Conservation (phyloP, 2,797 vertebrate genomes). For the Enteromius anoplus region DNA sequence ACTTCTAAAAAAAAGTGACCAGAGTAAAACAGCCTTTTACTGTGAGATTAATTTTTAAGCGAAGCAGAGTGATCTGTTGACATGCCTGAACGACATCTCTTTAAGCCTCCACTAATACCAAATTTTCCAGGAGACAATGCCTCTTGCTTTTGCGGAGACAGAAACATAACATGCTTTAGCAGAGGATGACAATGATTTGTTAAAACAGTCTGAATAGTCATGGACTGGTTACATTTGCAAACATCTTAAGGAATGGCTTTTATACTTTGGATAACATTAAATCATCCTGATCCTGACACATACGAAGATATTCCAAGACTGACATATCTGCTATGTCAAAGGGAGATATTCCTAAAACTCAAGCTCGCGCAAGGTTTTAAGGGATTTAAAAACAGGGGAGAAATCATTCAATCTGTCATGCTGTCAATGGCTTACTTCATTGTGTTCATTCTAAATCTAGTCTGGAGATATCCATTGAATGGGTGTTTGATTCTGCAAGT, state of each 20-base stretch:
- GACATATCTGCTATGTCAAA: conserved; percentile 74
- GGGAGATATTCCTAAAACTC: conserved; percentile 74
- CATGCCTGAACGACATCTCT: conserved; percentile 72
- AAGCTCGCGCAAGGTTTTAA: conserved; percentile 72
- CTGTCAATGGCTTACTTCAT: conserved; percentile 74
- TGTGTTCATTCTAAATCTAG: conserved; percentile 67
- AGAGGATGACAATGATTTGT: conserved; percentile 71
- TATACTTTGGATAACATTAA: conserved; percentile 78
- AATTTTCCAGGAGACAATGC: conserved; percentile 60
- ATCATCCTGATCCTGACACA: conserved; percentile 75
- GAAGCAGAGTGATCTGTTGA: conserved; percentile 68
- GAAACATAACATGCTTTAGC: conserved; percentile 73
- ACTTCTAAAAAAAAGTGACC: conserved; percentile 17
- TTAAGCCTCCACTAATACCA: conserved; percentile 71
- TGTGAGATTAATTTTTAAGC: conserved; percentile 64
- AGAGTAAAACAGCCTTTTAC: conserved; percentile 47
- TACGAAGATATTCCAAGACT: conserved; percentile 74
- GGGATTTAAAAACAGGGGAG: conserved; percentile 76
- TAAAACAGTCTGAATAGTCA: conserved; percentile 60
- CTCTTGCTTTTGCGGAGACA: conserved; percentile 74
- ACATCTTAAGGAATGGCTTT: conserved; percentile 76
- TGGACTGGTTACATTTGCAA: conserved; percentile 68
- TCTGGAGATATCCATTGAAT: conserved; percentile 67
- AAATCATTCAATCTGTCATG: conserved; percentile 70
- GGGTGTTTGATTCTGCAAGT: conserved; percentile 48